Conservation (phyloP, 2,113 vertebrate species). For the Eonycteris spelaea region DNA sequence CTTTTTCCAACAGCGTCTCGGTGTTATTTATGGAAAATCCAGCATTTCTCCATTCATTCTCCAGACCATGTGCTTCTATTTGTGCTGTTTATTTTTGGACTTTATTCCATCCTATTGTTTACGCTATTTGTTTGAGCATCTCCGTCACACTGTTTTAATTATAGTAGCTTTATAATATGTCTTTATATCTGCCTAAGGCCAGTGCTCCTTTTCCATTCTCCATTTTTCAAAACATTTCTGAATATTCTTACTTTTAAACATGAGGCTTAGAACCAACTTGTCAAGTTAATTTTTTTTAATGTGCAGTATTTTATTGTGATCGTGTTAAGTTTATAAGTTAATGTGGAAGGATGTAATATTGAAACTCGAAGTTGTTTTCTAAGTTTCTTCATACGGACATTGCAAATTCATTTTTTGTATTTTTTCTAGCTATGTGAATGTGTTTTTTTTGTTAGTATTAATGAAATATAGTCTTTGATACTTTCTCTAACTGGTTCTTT, state of each 20-base stretch:
- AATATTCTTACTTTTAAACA: not conserved
- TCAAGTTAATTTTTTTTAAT: not conserved
- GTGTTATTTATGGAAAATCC: not conserved
- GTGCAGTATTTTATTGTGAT: not conserved
- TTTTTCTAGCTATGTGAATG: not conserved
- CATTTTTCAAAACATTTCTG: not conserved
- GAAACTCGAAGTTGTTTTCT: not conserved
- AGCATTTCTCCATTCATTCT: too few species aligned
- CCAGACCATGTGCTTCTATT: not conserved
- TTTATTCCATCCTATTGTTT: not conserved
- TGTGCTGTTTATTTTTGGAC: not conserved
- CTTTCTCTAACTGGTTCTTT: not conserved
- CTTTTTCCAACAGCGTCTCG: not conserved
- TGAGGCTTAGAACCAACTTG: not conserved
- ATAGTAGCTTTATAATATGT: not conserved
- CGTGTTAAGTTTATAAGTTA: not conserved
- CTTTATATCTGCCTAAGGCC: not conserved
- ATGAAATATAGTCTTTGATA: not conserved
- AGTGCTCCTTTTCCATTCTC: not conserved
- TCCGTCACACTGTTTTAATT: not conserved
- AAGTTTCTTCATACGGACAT: not conserved
- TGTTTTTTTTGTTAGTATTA: not conserved
- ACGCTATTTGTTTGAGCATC: not conserved
- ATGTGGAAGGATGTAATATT: not conserved
- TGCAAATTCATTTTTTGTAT: not conserved